phyloP scores from a whole-genome alignment of 2,888 invertebrate genomes.

The Theretra japonica region DNA sequence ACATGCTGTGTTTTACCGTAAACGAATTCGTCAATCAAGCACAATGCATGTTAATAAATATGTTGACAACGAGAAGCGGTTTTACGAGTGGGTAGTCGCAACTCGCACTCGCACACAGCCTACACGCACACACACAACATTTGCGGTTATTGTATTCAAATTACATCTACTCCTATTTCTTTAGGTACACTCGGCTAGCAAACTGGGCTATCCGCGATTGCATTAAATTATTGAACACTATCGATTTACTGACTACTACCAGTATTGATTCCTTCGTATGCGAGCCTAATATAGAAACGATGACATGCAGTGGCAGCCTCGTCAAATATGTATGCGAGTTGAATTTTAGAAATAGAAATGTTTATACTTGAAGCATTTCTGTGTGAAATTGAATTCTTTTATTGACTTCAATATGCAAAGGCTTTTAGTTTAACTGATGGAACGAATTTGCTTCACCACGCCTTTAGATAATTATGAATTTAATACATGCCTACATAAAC shows the following conservation, averaged over 20 bases:
- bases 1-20: not conserved
- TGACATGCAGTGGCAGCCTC: not conserved
- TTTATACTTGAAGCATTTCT: not conserved
- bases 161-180: conserved; percentile 52
- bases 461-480: too few relatives aligned
- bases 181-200: conserved; percentile 29
- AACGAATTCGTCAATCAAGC: not conserved
- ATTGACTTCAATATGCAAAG: not conserved
- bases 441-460: too few relatives aligned
- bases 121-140: conserved; percentile 38
- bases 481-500: too few relatives aligned
- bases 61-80: conserved; percentile 29
- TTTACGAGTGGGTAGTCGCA: conserved; percentile 32
- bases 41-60: conserved; percentile 17
- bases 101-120: conserved; percentile 37
- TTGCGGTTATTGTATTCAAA: conserved; percentile 62
- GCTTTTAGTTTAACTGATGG: not conserved
- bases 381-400: not conserved
- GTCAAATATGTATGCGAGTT: not conserved
- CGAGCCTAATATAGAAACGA: not conserved
- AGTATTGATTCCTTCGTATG: conserved; percentile 4
- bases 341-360: too few relatives aligned
- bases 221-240: conserved; percentile 43
- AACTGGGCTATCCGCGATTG: conserved; percentile 34
- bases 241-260: conserved; percentile 35